These are phyloP conservation scores for Fregata magnificens DNA, from an alignment of 2,113 vertebrate genomes.

Conservation along the genomic window DNA sequence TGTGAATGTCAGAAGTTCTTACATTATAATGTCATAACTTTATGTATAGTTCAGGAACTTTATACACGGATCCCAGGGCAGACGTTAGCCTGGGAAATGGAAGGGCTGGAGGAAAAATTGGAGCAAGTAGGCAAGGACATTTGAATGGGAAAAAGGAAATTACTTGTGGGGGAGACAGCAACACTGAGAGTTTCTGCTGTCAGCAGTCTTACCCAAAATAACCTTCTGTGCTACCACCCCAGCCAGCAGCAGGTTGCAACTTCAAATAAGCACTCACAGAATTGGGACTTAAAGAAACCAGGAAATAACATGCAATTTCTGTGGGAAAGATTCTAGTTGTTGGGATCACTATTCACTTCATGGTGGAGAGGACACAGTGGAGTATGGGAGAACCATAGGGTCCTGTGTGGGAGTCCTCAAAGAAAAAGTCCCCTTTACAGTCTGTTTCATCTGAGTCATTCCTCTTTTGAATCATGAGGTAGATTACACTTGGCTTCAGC, in stretches of 20 bases:
- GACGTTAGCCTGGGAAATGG: background rate
- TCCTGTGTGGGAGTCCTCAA: background rate
- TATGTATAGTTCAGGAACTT: background rate
- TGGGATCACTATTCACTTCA: background rate
- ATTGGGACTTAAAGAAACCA: background rate
- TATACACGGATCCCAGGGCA: background rate
- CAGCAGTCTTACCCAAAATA: constrained; percentile 16
- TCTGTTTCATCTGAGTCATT: constrained; percentile 9
- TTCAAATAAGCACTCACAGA: background rate
- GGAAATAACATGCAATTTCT: background rate
- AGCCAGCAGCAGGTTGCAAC: background rate
- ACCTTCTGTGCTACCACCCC: background rate
- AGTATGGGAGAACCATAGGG: background rate
- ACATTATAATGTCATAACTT: background rate
- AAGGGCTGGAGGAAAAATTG: background rate
- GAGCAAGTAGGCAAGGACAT: background rate
- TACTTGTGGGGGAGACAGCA: background rate
- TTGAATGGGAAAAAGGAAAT: constrained; percentile 2
- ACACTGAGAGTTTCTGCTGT: background rate
- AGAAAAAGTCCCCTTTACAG: background rate
- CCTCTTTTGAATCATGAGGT: constrained; percentile 10
- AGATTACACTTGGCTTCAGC: background rate
- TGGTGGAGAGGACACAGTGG: background rate
- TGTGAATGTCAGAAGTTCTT: background rate
- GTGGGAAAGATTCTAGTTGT: background rate